These are phyloP conservation scores for Nemotelus nigrinus DNA, from an alignment of 2,888 invertebrate species.

Conservation along the genomic window DNA sequence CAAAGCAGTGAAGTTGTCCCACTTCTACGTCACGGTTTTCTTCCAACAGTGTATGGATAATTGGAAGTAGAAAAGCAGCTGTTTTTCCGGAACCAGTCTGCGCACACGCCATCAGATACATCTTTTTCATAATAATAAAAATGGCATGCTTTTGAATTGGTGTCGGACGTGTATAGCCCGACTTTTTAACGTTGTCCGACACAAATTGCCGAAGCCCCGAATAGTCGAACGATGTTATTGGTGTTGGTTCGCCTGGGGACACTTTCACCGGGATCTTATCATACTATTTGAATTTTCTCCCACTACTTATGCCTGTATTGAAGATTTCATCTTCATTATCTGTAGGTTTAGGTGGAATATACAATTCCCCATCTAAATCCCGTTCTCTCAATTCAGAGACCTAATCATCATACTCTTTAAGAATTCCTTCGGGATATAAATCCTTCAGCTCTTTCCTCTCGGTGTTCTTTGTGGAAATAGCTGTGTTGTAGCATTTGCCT, in stretches of 20 bases:
- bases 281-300: too few species aligned
- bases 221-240: constrained; percentile 75
- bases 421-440: too few species aligned
- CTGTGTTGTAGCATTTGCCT: too few species aligned
- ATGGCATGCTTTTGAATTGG: constrained; percentile 94
- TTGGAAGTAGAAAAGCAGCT: constrained; percentile 92
- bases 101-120: constrained; percentile 97
- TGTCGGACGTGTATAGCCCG: constrained; percentile 86
- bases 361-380: too few species aligned
- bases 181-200: constrained; percentile 80
- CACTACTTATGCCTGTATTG: too few species aligned
- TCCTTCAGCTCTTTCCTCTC: too few species aligned
- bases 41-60: constrained; percentile 77
- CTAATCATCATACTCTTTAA: too few species aligned
- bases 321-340: too few species aligned
- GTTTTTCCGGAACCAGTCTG: constrained; percentile 99
- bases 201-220: constrained; percentile 76
- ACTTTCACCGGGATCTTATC: too few species aligned
- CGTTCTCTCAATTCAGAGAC: too few species aligned
- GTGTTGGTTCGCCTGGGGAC: constrained; percentile 73
- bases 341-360: too few species aligned
- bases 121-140: constrained; percentile 79
- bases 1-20: constrained; percentile 81
- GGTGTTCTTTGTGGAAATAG: too few species aligned
- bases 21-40: constrained; percentile 68